Evolutionary conservation across 2,888 invertebrate genomes (phyloP), one percentile per base, ranked within the genome.

Genomic region (Melieria crassipennis): DNA sequence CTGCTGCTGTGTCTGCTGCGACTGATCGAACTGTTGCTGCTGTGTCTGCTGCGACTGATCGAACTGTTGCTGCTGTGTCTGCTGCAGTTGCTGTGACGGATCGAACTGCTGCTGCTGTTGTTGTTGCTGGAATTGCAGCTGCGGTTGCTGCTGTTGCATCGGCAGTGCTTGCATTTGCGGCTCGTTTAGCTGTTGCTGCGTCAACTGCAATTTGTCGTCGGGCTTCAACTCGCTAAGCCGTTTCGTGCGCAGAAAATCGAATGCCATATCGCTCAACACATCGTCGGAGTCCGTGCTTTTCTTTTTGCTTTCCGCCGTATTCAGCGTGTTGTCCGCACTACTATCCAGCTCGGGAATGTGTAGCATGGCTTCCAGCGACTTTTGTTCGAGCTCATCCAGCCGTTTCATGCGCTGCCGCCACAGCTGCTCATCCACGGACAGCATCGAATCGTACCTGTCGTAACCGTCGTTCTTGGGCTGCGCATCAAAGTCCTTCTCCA

Each of bases 401-500:
- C 52, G 52, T 46, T 47, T 63, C 5, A 69, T 30, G 6, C 69
- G 69, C 3, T 62, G 55, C 55, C 47, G 63, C 69, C 62, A 62
- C 43, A 63, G 62, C 9, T 56, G 62, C 16, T 63, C 56, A n/a
- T 69, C 69, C 13, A 46, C 16, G 4, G 68, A 69, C 10, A 69
- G 43, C 10, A 45, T n/a, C 10, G 56, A 42, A 7, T 45, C 16
- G 7, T 56, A 30, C 11, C 57, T 45, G n/a, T 63, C 45, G 48
- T 42, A 66, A 0, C 65, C 67, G 0, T 66, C 57, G 5, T 58
- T 16, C 4, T 68, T 69, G 3, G 68, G 50, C 0, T 56, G 57
- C 0, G 48, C 13, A 5, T 47, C 47, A 7, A 56, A 57, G 7
- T 52, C 67, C 46, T 63, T 43, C 55, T 83, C 78, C 16, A 77